Evolutionary conservation across 2,113 vertebrate species (phyloP).

Genomic region (Leucopsar rothschildi): DNA sequence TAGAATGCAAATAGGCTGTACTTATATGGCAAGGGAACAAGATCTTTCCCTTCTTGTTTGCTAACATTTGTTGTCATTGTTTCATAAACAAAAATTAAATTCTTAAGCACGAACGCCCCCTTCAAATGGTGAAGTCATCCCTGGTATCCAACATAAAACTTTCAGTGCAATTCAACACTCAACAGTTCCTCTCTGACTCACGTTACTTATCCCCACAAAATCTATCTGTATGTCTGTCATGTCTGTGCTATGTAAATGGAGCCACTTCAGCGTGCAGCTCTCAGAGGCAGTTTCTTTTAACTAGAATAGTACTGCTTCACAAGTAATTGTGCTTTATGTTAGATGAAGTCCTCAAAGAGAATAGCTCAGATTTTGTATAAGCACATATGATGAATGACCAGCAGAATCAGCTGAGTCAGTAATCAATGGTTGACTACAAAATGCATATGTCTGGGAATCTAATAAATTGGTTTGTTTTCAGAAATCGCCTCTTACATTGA

Average conservation of each 20-base stretch:
- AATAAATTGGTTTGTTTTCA: constrained; percentile 47
- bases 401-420: constrained; percentile 49
- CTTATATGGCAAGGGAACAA: neutral
- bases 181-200: neutral
- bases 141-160: neutral
- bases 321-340: neutral
- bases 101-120: neutral
- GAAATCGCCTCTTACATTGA: constrained; percentile 41
- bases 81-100: neutral
- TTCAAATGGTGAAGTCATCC: neutral
- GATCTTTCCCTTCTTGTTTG: neutral
- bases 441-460: constrained; percentile 26
- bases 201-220: neutral
- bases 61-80: neutral
- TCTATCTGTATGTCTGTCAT: neutral
- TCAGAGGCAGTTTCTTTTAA: constrained; percentile 24
- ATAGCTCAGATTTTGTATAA: constrained; percentile 2
- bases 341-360: constrained; percentile 23
- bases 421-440: constrained; percentile 50
- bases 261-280: neutral
- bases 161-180: neutral
- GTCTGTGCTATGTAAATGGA: neutral
- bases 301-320: neutral
- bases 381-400: constrained; percentile 41
- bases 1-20: neutral